phyloP scores from a whole-genome alignment of 2,797 vertebrate species.

The Esox masquinongy region DNA sequence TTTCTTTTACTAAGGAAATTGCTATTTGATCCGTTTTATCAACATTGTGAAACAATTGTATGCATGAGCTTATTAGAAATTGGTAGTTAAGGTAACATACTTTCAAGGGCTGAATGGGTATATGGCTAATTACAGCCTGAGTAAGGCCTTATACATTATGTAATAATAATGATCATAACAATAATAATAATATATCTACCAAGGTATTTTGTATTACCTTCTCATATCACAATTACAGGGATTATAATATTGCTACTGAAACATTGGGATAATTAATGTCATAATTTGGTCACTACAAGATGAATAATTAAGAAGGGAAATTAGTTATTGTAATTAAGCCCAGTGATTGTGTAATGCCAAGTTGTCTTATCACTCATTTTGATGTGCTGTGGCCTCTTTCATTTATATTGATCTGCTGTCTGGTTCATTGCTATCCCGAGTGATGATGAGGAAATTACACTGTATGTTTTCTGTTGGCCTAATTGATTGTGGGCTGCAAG shows the following conservation, averaged over 20 bases:
- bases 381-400: constrained; percentile 66
- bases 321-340: constrained; percentile 77
- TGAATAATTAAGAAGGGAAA: constrained; percentile 81
- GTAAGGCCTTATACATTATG: constrained; percentile 4
- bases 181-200: background rate
- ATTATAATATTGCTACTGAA: constrained; percentile 68
- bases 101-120: background rate
- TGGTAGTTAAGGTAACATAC: too few species aligned
- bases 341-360: constrained; percentile 68
- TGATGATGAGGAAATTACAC: constrained; percentile 46
- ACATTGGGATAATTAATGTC: constrained; percentile 81
- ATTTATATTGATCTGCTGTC: constrained; percentile 64
- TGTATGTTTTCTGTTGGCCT: constrained; percentile 57
- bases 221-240: constrained; percentile 57
- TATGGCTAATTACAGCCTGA: constrained; percentile 1
- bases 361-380: constrained; percentile 72
- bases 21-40: background rate
- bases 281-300: constrained; percentile 76
- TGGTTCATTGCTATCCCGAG: constrained; percentile 38
- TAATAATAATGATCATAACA: background rate
- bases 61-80: too few species aligned
- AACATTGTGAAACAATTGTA: background rate
- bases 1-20: too few species aligned
- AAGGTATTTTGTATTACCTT: constrained; percentile 32
- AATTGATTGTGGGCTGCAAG: constrained; percentile 42